These are phyloP conservation scores for Mustelus asterias DNA, from an alignment of 2,113 vertebrate species.

Conservation along the genomic window DNA sequence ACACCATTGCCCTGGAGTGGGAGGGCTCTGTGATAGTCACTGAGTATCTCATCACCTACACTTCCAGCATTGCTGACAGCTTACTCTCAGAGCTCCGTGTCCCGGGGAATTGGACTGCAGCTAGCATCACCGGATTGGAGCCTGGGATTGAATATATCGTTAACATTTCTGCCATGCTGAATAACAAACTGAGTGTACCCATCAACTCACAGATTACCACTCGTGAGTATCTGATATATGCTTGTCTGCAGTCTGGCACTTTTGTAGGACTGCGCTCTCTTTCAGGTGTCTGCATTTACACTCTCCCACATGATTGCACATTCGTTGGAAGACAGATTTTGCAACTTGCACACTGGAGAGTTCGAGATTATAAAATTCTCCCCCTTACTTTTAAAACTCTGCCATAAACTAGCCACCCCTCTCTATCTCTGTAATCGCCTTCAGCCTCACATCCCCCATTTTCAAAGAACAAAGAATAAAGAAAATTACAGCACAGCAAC, in stretches of 20 bases:
- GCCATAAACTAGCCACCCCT: too few relatives aligned
- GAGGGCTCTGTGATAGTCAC: slow-evolving; percentile 72
- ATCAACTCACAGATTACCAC: slow-evolving; percentile 74
- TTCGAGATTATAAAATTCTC: too few relatives aligned
- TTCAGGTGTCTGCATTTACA: too few relatives aligned
- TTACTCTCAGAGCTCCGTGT: slow-evolving; percentile 78
- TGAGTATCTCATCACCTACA: slow-evolving; percentile 84
- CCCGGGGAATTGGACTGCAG: slow-evolving; percentile 73
- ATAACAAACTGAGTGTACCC: slow-evolving; percentile 74
- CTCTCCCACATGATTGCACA: too few relatives aligned
- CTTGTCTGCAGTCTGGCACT: background rate
- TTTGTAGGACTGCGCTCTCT: too few relatives aligned
- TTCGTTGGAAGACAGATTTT: too few relatives aligned
- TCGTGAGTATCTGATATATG: slow-evolving; percentile 65
- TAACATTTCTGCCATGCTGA: slow-evolving; percentile 81
- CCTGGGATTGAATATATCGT: slow-evolving; percentile 86
- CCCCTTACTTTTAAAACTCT: too few relatives aligned
- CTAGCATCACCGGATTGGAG: slow-evolving; percentile 74
- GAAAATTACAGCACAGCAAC: too few relatives aligned
- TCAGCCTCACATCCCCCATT: too few relatives aligned
- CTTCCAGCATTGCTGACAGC: slow-evolving; percentile 65
- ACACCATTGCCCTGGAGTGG: slow-evolving; percentile 81
- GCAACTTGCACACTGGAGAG: too few relatives aligned
- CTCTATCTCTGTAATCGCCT: too few relatives aligned
- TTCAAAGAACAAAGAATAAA: too few relatives aligned